Percentiles rank a stretch among this genome's conserved stretches.
phyloP scores from a whole-genome alignment of 2,113 vertebrate genomes.

The Scomber colias region DNA sequence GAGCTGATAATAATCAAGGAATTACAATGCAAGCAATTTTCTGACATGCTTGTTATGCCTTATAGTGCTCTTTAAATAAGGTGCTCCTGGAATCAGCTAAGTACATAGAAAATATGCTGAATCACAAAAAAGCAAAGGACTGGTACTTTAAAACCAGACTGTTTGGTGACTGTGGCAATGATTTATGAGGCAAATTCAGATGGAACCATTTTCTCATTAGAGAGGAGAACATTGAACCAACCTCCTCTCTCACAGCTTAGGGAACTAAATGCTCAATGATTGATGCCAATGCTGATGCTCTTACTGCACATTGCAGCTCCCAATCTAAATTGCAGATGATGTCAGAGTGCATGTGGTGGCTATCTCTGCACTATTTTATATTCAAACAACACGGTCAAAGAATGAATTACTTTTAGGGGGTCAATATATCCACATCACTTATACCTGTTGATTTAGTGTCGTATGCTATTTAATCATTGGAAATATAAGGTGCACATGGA shows the following conservation, averaged over 20 bases:
- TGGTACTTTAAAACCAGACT: slow-evolving; percentile 47
- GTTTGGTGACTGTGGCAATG: slow-evolving; percentile 66
- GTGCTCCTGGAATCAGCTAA: slow-evolving; percentile 30
- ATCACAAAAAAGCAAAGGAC: slow-evolving; percentile 47
- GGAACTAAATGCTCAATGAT: slow-evolving; percentile 74
- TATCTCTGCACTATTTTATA: slow-evolving; percentile 37
- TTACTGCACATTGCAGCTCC: slow-evolving; percentile 52
- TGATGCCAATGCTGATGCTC: slow-evolving; percentile 73
- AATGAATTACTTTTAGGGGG: slow-evolving; percentile 45
- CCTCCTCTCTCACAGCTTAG: slow-evolving; percentile 64
- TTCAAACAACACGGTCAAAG: slow-evolving; percentile 44
- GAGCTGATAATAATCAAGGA: slow-evolving; percentile 43
- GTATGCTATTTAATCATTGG: slow-evolving; percentile 56
- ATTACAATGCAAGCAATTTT: slow-evolving; percentile 21
- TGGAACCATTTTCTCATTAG: slow-evolving; percentile 79
- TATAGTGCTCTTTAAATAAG: slow-evolving; percentile 32
- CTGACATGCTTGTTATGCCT: slow-evolving; percentile 22
- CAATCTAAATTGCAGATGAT: slow-evolving; percentile 72
- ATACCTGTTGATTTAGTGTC: slow-evolving; percentile 59
- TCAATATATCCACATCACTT: slow-evolving; percentile 41
- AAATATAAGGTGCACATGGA: slow-evolving; percentile 35
- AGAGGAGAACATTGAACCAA: slow-evolving; percentile 68
- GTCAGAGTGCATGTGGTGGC: slow-evolving; percentile 39
- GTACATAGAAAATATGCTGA: slow-evolving; percentile 59
- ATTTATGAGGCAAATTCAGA: slow-evolving; percentile 77